phyloP scores from a whole-genome alignment of 2,888 invertebrate species.

The Cheilosia impressa region DNA sequence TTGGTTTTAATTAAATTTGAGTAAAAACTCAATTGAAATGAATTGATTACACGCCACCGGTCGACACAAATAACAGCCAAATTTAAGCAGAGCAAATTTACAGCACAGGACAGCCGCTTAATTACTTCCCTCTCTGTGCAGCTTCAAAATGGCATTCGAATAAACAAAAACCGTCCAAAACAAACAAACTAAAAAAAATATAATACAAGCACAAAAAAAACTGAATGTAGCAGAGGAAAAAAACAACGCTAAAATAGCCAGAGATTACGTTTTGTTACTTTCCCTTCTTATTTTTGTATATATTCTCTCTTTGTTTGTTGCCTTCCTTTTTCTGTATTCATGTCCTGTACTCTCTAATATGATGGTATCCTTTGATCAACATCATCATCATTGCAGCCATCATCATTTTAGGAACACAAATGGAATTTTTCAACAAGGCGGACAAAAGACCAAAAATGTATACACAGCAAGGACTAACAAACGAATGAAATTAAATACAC shows the following conservation, averaged over 20 bases:
- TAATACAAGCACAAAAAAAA: background rate
- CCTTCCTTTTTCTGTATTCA: constrained; percentile 15
- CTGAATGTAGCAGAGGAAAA: too few species aligned
- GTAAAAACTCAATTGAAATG: background rate
- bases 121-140: background rate
- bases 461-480: constrained; percentile 1
- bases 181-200: background rate
- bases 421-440: constrained; percentile 8
- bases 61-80: background rate
- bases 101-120: background rate
- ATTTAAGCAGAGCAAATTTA: background rate
- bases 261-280: constrained; percentile 6
- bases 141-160: constrained; percentile 16
- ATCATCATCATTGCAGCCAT: background rate
- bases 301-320: background rate
- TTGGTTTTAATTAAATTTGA: background rate
- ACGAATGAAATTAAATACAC: constrained; percentile 9
- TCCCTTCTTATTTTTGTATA: background rate
- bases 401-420: constrained; percentile 3
- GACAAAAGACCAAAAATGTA: constrained; percentile 12
- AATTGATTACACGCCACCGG: background rate
- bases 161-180: background rate
- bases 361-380: constrained; percentile 24
- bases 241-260: background rate
- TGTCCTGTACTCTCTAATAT: background rate